Base-by-base conservation (phyloP, 2,113 vertebrate genomes). In the Nannospalax galili region DNA sequence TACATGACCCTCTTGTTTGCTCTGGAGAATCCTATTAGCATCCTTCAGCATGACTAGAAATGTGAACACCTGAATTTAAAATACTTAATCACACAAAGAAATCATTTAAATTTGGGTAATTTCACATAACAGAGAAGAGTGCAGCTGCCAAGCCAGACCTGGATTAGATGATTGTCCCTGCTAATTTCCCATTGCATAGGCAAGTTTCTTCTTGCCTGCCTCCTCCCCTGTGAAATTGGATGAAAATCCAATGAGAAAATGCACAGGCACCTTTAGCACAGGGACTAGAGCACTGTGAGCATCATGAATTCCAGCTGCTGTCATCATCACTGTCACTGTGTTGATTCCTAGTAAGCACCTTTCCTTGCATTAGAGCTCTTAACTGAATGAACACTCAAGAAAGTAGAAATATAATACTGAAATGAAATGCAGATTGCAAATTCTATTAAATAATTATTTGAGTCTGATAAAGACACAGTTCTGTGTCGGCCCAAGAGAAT, bases 371-470 rank as follows among this genome's bases (percentile, higher is more conserved):
- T 77, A 45, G 74, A 75, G 20, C n/a, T 64, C 35, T 91, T 26
- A 16, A 52, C 35, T 78, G 60, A 90, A 94, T 88, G 30, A 94
- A 79, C 81, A 88, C 42, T 48, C 17, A 32, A 78, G 37, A 5
- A 88, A 88, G 26, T 67, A 81, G 91, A 32, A 94, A 96, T 40
- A 19, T 35, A 73, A 48, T 40, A 9, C 9, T 52, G 56, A 92
- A 94, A 94, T 16, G 60, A 80, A 93, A 84, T 72, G 73, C 40
- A 80, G 45, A 90, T 81, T 90, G 95, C 67, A 75, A 65, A 12
- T 92, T 93, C 84, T 73, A 26, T 90, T 95, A 85, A 92, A 37
- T 92, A 92, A 67, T 90, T 87, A 72, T 82, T 81, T 78, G 56
- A 79, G 45, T 96, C 90, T 92, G 15, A 7, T 35, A 72, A 30